Evolutionary conservation across 2,797 vertebrate species (phyloP).

Genomic region (Periparus ater): DNA sequence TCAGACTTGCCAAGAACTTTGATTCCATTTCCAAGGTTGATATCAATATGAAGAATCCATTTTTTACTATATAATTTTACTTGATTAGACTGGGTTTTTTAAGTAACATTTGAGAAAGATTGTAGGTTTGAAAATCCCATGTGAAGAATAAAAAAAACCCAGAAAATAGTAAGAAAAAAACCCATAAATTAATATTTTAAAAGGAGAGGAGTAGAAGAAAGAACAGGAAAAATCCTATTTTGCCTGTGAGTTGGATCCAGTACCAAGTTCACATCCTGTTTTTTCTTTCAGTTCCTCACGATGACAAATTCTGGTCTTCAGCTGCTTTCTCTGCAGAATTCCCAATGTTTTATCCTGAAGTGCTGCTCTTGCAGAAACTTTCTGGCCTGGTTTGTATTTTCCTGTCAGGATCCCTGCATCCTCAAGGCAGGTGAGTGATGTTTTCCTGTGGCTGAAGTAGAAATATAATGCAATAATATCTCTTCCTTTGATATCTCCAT

Average conservation of each 20-base stretch:
- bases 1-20: neutral
- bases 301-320: neutral
- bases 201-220: neutral
- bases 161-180: neutral
- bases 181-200: neutral
- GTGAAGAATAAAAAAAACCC: neutral
- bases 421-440: neutral
- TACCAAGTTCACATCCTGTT: neutral
- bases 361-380: neutral
- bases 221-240: neutral
- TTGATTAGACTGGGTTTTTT: too few relatives aligned
- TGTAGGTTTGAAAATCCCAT: neutral
- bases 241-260: rapidly evolving
- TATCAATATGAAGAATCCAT: rapidly evolving
- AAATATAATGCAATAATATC: neutral
- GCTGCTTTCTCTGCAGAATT: neutral
- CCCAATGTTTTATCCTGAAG: neutral
- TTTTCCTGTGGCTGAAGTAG: neutral
- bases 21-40: neutral
- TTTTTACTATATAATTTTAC: neutral
- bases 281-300: neutral
- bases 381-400: neutral
- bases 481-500: neutral
- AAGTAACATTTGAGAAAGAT: neutral
- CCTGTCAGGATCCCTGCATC: neutral